Percentiles rank a stretch among this genome's conserved stretches.
Evolutionary conservation across 2,888 invertebrate species (phyloP).

Genomic region (Fragum whitleyi): DNA sequence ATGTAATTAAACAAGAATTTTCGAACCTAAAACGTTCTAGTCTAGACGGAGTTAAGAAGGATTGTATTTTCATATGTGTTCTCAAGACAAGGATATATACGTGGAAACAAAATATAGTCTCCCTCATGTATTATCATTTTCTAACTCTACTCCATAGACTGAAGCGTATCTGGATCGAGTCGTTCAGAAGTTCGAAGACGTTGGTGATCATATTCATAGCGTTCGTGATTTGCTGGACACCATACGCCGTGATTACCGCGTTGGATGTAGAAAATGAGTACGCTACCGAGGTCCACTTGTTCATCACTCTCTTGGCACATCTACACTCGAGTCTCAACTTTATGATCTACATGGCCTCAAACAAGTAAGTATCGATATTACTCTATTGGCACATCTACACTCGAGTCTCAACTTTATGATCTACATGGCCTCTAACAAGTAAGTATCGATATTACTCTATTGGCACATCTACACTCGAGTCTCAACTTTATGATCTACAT

Average conservation of each 20-base stretch:
- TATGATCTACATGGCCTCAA: conserved; percentile 73
- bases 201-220: conserved; percentile 77
- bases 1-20: too few relatives aligned
- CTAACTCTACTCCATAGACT: conserved; percentile 33
- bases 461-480: too few relatives aligned
- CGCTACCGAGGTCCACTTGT: conserved; percentile 74
- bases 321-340: conserved; percentile 79
- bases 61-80: too few relatives aligned
- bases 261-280: conserved; percentile 70
- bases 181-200: conserved; percentile 73
- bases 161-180: conserved; percentile 73
- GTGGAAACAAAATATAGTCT: too few relatives aligned
- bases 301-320: conserved; percentile 79
- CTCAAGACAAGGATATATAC: too few relatives aligned
- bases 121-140: too few relatives aligned
- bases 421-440: conserved; percentile 74
- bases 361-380: conserved; percentile 74
- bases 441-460: too few relatives aligned
- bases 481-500: too few relatives aligned
- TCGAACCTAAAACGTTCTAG: too few relatives aligned
- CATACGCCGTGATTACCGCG: conserved; percentile 78
- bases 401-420: conserved; percentile 77
- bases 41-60: too few relatives aligned
- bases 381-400: conserved; percentile 79
- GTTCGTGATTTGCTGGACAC: conserved; percentile 80